Evolutionary conservation across 2,113 vertebrate genomes (phyloP), one percentile per base, ranked within the genome.

Genomic region (Petrocephalus zakoni): DNA sequence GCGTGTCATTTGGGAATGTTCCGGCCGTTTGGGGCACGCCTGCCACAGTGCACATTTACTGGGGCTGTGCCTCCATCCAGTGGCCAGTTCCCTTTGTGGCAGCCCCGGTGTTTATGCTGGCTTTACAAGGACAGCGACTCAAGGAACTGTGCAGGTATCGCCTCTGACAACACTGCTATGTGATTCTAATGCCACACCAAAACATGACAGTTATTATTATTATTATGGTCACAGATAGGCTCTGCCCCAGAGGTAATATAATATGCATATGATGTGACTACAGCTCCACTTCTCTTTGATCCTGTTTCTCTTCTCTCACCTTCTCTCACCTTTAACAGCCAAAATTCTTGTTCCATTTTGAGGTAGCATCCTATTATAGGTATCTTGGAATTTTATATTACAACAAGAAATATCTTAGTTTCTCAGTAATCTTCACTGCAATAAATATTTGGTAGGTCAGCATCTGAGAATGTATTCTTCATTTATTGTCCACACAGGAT

Each of bases 31-130:
- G 25, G 15, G 72, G 29, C 15, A 19, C 3, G 21, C 81, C 81
- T 49, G 21, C 81, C 37, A 11, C 29, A 17, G 21, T n/a, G 58
- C 52, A 37, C 84, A 42, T 87, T 53, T 19, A 29, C 61, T 81
- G 88, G 49, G 88, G 22, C 58, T 86, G 75, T 92, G 87, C 51
- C 81, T 83, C 89, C 91, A 89, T 86, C 91, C 22, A 42, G 90
- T 89, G 91, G 58, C 83, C 88, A 13, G 25, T 78, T 29, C 11
- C 11, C n/a, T 53, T 52, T 29, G 22, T 42, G 34, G 86, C 58
- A 72, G 86, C 42, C n/a, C n/a, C 75, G 5, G 42, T 49, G 13
- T 64, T 5, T 22, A 47, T 22, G 25, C 68, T 75, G 9, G 11
- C 68, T 75, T 10, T 19, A 9, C 25, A 7, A 75, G 6, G 72